Evolutionary conservation across 2,113 vertebrate species (phyloP).

Genomic region (Pardalotus punctatus): DNA sequence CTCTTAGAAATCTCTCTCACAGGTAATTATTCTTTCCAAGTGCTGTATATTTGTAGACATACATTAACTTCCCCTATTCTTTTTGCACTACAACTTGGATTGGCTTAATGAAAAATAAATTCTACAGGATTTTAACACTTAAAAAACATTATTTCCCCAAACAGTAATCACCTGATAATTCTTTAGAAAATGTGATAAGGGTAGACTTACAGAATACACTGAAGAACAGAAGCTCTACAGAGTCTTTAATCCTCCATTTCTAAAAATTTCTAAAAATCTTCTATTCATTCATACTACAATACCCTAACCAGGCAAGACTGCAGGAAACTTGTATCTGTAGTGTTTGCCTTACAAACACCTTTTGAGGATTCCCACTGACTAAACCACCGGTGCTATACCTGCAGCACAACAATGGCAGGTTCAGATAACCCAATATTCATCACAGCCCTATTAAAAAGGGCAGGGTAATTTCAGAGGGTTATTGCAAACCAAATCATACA

Average conservation of each 20-base stretch:
- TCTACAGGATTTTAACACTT: not conserved
- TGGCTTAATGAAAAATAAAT: not conserved
- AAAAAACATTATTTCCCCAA: not conserved
- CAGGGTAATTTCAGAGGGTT: not conserved
- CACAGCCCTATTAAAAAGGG: not conserved
- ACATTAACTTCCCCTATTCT: not conserved
- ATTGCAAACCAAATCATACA: not conserved
- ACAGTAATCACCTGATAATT: not conserved
- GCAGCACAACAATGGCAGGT: not conserved
- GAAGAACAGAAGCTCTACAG: not conserved
- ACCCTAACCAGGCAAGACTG: accelerated
- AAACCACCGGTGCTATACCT: not conserved
- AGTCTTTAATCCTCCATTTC: not conserved
- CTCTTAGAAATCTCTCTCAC: not conserved
- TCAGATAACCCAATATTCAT: not conserved
- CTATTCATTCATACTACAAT: not conserved
- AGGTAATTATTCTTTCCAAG: not conserved
- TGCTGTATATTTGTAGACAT: not conserved
- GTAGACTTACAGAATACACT: not conserved
- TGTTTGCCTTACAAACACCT: not conserved
- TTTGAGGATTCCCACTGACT: not conserved
- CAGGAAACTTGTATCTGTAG: not conserved
- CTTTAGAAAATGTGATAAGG: not conserved
- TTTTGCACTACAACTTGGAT: not conserved
- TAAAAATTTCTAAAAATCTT: not conserved